These are phyloP conservation scores for Omphaloscelis lunosa DNA, from an alignment of 2,888 invertebrate genomes.

Conservation along the genomic window DNA sequence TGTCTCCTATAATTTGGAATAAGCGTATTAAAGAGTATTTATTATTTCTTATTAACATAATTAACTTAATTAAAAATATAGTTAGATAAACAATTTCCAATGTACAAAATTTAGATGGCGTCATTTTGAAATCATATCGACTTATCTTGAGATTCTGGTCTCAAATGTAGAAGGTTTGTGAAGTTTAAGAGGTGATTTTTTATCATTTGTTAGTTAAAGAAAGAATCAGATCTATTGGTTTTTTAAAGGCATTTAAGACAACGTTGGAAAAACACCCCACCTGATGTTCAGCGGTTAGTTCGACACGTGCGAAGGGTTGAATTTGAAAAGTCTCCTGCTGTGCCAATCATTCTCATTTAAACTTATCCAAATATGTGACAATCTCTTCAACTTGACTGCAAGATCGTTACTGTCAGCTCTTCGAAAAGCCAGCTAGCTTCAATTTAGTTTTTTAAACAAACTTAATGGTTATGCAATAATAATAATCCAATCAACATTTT, in stretches of 20 bases:
- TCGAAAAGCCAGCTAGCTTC: neutral
- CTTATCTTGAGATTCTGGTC: neutral
- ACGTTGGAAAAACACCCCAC: neutral
- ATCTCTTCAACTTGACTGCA: neutral
- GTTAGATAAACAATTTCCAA: too few species aligned
- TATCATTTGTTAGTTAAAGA: neutral
- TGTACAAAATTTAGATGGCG: neutral
- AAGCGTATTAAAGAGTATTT: neutral
- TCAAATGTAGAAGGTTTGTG: neutral
- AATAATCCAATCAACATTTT: constrained; percentile 7
- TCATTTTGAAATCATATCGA: neutral
- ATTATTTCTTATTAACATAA: neutral
- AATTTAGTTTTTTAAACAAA: neutral
- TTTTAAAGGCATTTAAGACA: neutral
- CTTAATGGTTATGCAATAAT: neutral
- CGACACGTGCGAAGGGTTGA: neutral
- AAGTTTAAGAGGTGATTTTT: neutral
- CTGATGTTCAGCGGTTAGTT: neutral
- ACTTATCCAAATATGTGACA: neutral
- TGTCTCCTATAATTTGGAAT: neutral
- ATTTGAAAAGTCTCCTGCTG: neutral
- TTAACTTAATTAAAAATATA: too few species aligned
- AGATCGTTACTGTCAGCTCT: neutral
- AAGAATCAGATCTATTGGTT: neutral
- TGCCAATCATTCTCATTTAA: neutral